A percentile compares a stretch with the other conserved stretches of the same genome.
These are phyloP conservation scores for Tenebrio molitor DNA, from an alignment of 1,140 invertebrate genomes.

Conservation along the genomic window DNA sequence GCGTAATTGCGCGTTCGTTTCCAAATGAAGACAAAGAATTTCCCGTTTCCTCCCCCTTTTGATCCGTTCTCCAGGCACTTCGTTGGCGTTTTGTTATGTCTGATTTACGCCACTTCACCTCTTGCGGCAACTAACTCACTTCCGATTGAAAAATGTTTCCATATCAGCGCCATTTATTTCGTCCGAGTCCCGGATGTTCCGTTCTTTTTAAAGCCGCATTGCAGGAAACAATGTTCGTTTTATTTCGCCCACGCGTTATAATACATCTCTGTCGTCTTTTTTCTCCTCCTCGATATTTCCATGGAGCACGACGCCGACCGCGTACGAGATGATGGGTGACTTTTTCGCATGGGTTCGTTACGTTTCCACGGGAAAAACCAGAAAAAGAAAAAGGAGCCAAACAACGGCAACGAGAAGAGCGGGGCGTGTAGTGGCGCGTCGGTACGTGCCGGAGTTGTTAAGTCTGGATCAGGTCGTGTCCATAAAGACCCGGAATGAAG, in stretches of 20 bases:
- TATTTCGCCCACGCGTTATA: constrained; percentile 25
- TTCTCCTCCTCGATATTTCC: neutral
- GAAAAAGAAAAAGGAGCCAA: neutral
- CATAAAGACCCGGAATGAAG: constrained; percentile 41
- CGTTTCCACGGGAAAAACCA: neutral
- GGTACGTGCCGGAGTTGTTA: constrained; percentile 34
- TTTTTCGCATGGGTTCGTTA: constrained; percentile 37
- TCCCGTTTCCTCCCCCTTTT: neutral
- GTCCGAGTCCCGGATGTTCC: constrained; percentile 25
- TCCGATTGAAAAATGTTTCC: constrained; percentile 53
- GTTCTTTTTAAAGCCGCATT: constrained; percentile 33
- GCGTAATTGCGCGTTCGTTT: neutral
- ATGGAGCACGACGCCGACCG: neutral
- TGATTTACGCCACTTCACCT: constrained; percentile 41
- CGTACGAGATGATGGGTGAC: constrained; percentile 6
- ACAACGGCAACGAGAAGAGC: neutral
- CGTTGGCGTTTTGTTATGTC: constrained; percentile 21
- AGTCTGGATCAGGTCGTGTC: constrained; percentile 9
- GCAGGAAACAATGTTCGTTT: constrained; percentile 19
- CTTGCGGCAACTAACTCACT: constrained; percentile 40
- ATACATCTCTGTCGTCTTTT: constrained; percentile 33
- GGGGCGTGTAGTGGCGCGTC: neutral
- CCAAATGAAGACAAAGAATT: constrained; percentile 17
- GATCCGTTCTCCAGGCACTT: neutral
- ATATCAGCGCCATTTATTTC: constrained; percentile 55